These are phyloP conservation scores for Clepsis dumicolana DNA, from an alignment of 2,888 invertebrate species.

Conservation along the genomic window DNA sequence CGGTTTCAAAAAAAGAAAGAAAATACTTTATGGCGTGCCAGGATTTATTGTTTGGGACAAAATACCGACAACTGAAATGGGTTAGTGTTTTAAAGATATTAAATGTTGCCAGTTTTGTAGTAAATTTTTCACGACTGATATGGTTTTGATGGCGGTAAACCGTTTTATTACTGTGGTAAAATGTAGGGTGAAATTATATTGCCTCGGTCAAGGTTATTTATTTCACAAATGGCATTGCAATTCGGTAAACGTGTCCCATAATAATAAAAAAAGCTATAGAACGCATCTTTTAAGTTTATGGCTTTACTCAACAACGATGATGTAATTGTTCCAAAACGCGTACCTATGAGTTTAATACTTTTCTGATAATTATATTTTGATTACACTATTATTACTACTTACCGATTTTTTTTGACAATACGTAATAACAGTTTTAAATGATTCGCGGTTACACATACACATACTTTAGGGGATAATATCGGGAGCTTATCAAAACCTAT, in stretches of 20 bases:
- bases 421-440: too few species aligned
- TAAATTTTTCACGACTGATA: slow-evolving; percentile 25
- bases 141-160: slow-evolving; percentile 26
- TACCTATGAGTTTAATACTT: too few species aligned
- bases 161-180: slow-evolving; percentile 18
- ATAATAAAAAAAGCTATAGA: neutral
- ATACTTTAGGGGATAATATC: too few species aligned
- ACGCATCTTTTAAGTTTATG: neutral
- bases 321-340: too few species aligned
- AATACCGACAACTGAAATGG: slow-evolving; percentile 40
- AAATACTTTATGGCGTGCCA: slow-evolving; percentile 37
- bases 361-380: too few species aligned
- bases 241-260: slow-evolving; percentile 6
- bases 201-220: slow-evolving; percentile 2
- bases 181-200: slow-evolving; percentile 8
- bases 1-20: slow-evolving; percentile 37
- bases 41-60: slow-evolving; percentile 39
- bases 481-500: too few species aligned
- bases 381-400: too few species aligned
- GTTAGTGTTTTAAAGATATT: slow-evolving; percentile 34
- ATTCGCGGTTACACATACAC: too few species aligned
- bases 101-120: slow-evolving; percentile 23
- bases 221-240: slow-evolving; percentile 1
- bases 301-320: too few species aligned
- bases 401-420: too few species aligned